Evolutionary conservation across 1,140 invertebrate species (phyloP), one percentile per base, ranked within the genome.

Genomic region (Telenomus remus): DNA sequence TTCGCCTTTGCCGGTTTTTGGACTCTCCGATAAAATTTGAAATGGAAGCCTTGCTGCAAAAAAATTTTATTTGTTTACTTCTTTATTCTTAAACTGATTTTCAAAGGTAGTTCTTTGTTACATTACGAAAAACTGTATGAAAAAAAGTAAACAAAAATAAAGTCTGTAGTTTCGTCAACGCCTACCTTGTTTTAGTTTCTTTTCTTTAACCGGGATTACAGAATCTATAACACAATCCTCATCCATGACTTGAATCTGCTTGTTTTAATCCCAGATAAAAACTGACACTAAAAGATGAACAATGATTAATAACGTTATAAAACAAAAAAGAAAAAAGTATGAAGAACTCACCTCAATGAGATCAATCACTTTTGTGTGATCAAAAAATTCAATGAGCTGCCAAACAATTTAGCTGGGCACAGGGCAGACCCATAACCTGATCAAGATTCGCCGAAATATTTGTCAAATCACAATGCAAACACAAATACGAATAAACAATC

Each of bases 31-130:
- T 5, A 81, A 56, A 49, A 53, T 81, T 84, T 85, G 80, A 75
- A 88, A 88, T 27, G 87, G 81, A 9, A 87, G 63, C 49, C 80
- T 82, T 44, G 81, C 87, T 88, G 51, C 57, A 86, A 83, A 27
- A 11, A 35, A 53, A 46, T 49, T 1, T 6, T 1, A 27, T 27
- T 27, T 27, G 19, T n/a, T n/a, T 13, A 34, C 48, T 10, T 12
- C 34, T 6, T 35, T 35, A 35, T 6, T 35, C n/a, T n/a, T n/a
- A n/a, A 10, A 35, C 5, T 35, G 5, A 35, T 35, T 35, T 35
- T 35, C n/a, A 43, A 43, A 43, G n/a, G 39, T 8, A 8, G 4
- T 11, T n/a, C 8, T 43, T 13, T 13, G 12, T 39, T 9, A n/a
- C 3, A 2, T 11, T 39, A 9, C 3, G 3, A 44, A 44, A 1